Base-by-base conservation (phyloP, 2,888 invertebrate genomes). In the Eurois occulta region DNA sequence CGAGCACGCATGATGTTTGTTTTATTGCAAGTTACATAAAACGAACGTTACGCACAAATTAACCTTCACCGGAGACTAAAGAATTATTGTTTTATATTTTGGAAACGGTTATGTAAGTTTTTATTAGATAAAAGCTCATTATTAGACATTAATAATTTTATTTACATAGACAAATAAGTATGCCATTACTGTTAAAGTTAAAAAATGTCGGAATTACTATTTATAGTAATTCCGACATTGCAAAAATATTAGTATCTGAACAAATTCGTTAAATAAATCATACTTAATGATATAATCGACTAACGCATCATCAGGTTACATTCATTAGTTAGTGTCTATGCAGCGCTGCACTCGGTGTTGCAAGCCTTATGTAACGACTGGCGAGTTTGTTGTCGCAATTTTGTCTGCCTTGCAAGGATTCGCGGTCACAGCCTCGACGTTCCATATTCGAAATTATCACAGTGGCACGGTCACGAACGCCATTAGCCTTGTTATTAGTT, bases 371-470 rank as follows among this genome's bases (percentile, higher is more conserved):
- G 77, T 91, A 92, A 92, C 78, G 58, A 81, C 75, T 76, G 80
- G 76, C 86, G 67, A 81, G 87, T 84, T 86, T 84, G 85, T 77
- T 92, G 89, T 88, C 82, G 92, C 77, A 93, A 93, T 86, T 82
- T 85, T 90, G 86, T 80, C 87, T 83, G 89, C 89, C 89, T 90
- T 90, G 89, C 87, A 90, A 91, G 91, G 93, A 92, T 91, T 91
- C 90, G 92, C 90, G 91, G 90, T 89, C 89, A 82, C 78, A 84
- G 76, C 82, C 81, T 76, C 84, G 74, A 41, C 75, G 89, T 86
- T 88, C 88, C 74, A 87, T 89, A 88, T 89, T 87, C 83, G 66
- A 89, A 89, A 72, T 80, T 69, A 83, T 73, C 70, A 69, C 77
- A 81, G 77, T 79, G 71, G 78, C 81, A 84, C 80, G 89, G 90